phyloP scores from a whole-genome alignment of 2,888 invertebrate genomes.

The Pyralis farinalis region DNA sequence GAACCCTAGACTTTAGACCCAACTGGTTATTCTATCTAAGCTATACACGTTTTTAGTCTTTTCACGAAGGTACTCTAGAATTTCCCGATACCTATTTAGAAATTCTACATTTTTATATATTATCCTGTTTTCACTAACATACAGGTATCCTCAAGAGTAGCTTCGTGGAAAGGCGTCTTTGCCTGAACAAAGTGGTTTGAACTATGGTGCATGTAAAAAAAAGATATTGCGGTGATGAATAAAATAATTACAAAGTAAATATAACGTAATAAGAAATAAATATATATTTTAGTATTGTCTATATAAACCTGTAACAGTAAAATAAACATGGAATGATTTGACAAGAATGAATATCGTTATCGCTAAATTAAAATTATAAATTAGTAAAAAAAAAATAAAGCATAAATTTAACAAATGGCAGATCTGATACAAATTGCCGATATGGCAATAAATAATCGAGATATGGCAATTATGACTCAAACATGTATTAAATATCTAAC shows the following conservation, averaged over 20 bases:
- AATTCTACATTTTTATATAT: conserved; percentile 3
- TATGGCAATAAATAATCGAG: neutral
- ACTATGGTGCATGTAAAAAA: conserved; percentile 43
- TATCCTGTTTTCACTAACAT: conserved; percentile 9
- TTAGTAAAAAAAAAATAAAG: neutral
- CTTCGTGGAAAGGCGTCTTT: conserved; percentile 13
- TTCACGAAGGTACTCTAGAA: conserved; percentile 5
- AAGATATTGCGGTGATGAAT: conserved; percentile 12
- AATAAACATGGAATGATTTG: conserved; percentile 8
- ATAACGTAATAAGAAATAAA: conserved; percentile 16
- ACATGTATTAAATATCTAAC: neutral
- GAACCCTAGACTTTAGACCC: conserved; percentile 10
- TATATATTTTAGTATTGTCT: neutral
- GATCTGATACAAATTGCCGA: conserved; percentile 4
- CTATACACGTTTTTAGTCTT: conserved; percentile 22
- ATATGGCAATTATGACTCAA: conserved; percentile 4
- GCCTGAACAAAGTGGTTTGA: conserved; percentile 42
- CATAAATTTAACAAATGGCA: conserved; percentile 1
- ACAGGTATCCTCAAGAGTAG: conserved; percentile 17
- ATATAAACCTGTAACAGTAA: conserved; percentile 1
- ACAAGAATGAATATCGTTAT: neutral
- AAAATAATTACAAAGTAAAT: conserved; percentile 22
- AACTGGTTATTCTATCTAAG: conserved; percentile 33
- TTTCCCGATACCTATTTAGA: conserved; percentile 1
- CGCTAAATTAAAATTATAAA: neutral